A percentile compares a stretch with the other conserved stretches of the same genome.
These are phyloP conservation scores for Vulpes lagopus DNA, from an alignment of 2,113 vertebrate species.

Conservation along the genomic window DNA sequence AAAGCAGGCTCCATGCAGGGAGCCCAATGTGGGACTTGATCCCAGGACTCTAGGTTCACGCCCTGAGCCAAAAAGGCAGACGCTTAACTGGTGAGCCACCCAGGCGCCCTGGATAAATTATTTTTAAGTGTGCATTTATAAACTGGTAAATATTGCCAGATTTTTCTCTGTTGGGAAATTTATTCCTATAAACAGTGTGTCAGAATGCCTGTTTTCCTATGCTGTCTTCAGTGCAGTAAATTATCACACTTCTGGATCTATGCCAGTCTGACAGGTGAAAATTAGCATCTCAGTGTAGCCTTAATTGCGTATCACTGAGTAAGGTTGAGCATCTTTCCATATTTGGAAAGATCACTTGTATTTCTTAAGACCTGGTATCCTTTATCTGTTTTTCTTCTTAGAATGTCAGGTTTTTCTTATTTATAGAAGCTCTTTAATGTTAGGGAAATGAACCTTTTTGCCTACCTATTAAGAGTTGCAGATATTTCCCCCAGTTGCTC, in stretches of 20 bases:
- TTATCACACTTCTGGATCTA: conserved; percentile 9
- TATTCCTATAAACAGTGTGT: not conserved
- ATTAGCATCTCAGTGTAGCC: not conserved
- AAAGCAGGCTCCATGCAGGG: no score
- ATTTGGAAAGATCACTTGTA: conserved; percentile 37
- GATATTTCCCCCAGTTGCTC: not conserved
- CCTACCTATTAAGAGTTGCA: not conserved
- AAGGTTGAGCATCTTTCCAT: not conserved
- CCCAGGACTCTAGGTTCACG: no score
- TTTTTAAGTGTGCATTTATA: conserved; percentile 33
- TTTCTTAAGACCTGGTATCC: not conserved
- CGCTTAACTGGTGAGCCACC: no score
- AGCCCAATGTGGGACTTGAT: no score
- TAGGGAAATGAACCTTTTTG: conserved; percentile 8
- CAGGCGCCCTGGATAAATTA: not conserved
- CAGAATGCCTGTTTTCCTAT: not conserved
- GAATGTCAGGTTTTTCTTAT: not conserved
- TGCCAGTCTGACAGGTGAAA: conserved; percentile 15
- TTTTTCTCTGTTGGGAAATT: not conserved
- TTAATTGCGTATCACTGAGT: conserved; percentile 57
- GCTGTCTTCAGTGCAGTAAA: not conserved
- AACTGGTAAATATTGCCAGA: conserved; percentile 19
- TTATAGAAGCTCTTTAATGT: conserved; percentile 3
- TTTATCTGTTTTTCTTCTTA: not conserved
- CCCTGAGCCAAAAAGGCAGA: no score